Conservation (phyloP, 2,797 vertebrate genomes). For the Gambelia wislizenii region DNA sequence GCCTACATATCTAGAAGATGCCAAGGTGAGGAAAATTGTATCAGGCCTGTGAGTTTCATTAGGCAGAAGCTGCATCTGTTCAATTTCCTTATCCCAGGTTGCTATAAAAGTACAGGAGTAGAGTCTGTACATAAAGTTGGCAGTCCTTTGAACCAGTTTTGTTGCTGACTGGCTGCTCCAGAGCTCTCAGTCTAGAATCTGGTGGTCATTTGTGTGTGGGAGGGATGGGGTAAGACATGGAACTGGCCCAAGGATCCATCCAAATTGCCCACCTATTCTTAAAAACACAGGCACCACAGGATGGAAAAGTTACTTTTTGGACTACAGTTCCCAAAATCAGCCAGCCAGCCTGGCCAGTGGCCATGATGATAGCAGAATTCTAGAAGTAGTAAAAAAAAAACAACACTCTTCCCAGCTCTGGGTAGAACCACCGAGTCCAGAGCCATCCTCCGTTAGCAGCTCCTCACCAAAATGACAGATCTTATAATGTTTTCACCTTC, state of each 20-base stretch:
- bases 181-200: not conserved
- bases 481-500: not conserved
- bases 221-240: not conserved
- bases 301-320: no score
- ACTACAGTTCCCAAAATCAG: no score
- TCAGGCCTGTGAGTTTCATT: not conserved
- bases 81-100: not conserved
- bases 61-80: no score
- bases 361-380: no score
- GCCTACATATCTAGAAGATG: no score
- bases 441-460: not conserved
- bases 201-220: not conserved
- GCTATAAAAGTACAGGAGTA: not conserved
- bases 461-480: not conserved
- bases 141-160: not conserved
- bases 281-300: not conserved
- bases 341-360: no score
- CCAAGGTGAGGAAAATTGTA: not conserved
- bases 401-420: not conserved
- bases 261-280: not conserved
- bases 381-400: no score
- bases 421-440: not conserved
- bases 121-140: not conserved
- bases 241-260: not conserved
- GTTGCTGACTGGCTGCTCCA: no score